Base-by-base conservation (phyloP, 2,113 vertebrate genomes). In the Benitochromis conjunctus region DNA sequence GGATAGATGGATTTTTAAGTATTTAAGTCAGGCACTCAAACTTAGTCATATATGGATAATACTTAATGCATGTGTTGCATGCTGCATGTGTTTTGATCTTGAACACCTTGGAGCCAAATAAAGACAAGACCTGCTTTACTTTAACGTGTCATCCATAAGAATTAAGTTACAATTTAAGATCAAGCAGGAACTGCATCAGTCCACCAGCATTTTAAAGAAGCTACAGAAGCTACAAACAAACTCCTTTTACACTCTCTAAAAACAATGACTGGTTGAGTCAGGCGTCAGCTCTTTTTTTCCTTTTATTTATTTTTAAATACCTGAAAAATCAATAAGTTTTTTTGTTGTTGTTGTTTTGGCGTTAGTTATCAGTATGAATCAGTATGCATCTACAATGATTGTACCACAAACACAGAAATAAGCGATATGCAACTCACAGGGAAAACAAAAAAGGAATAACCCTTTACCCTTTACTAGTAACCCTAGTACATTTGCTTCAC, bases 371-470 rank as follows among this genome's bases (percentile, higher is more conserved):
- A 18, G 66, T 71, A 6, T 46, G 8, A 13, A 18, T 71, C 66
- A 71, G 38, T 71, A 46, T 46, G 38, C 21, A 74, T 48, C 69
- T 14, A 74, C 43, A 74, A 24, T 26, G 48, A 74, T 9, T 0
- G 16, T 19, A 74, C 24, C 24, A 18, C 43, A 51, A 29, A 74
- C 41, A 29, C 69, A 51, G 24, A 51, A 74, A 74, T 29, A 46
- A 26, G 0, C 2, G 1, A 43, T 9, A 46, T 46, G 21, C 26
- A 13, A 71, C 38, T 46, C 38, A 46, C 38, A 8, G 46, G 64
- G 5, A 46, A 71, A 74, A 11, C 41, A 74, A 51, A 51, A 31
- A 69, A 69, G 0, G 21, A 12, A 13, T 0, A 2, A 2, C 0
- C 1, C 24, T 29, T 18, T 48, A n/a, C n/a, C n/a, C n/a, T n/a